These are phyloP conservation scores for Mylabris sibirica DNA, from an alignment of 2,888 invertebrate genomes.

Conservation along the genomic window DNA sequence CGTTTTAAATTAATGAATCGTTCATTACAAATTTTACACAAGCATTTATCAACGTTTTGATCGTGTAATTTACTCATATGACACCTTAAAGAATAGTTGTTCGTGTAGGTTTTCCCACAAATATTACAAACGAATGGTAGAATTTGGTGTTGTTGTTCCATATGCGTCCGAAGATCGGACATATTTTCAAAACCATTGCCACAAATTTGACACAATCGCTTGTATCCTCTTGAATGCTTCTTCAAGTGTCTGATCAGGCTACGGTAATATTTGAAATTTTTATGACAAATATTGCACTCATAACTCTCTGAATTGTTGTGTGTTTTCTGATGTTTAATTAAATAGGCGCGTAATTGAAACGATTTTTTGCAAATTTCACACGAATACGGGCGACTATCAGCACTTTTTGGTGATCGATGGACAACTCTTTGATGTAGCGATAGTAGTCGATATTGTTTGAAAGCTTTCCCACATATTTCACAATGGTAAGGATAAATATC, in stretches of 20 bases:
- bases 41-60: conserved; percentile 48
- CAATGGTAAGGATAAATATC: conserved; percentile 52
- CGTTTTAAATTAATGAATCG: conserved; percentile 34
- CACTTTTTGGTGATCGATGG: neutral
- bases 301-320: neutral
- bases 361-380: neutral
- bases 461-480: conserved; percentile 18
- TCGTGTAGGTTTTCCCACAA: conserved; percentile 46
- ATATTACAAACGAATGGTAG: conserved; percentile 46
- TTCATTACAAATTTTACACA: conserved; percentile 50
- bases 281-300: neutral
- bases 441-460: neutral
- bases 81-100: conserved; percentile 45
- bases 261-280: neutral
- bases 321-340: neutral
- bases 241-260: neutral
- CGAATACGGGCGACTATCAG: neutral
- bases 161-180: neutral
- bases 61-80: conserved; percentile 41
- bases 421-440: neutral
- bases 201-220: neutral
- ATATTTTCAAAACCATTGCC: neutral
- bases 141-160: conserved; percentile 9
- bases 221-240: neutral
- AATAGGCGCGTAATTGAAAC: neutral